Base-by-base conservation (phyloP, 2,797 vertebrate species). In the Dryobates pubescens region DNA sequence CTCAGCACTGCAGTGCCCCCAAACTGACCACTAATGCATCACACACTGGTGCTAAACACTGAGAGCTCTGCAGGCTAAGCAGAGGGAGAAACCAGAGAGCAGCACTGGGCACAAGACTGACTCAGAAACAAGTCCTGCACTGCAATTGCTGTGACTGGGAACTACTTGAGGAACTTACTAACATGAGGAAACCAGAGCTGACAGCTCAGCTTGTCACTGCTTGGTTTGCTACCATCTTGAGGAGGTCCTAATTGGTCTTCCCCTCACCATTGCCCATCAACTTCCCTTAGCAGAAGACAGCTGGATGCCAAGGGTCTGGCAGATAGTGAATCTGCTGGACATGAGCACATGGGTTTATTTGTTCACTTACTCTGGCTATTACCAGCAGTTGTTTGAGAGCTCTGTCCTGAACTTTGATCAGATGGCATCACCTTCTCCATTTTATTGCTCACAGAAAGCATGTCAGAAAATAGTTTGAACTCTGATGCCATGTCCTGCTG, bases 201-300 rank as follows among this genome's bases (percentile, higher is more conserved):
- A 85, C 23, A 80, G 79, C 56, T 62, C n/a, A 73, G 69, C 30
- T 87, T 85, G 41, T 45, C 67, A 76, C 22, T 17, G 26, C 43
- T 91, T 82, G 70, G 54, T 75, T 82, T 77, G 75, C 76, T 62
- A 58, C 56, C 43, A 94, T 43, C 49, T 80, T 67, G 30, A 80
- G 34, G 30, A 85, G 15, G 29, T 38, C 36, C 36, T 65, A 58
- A 64, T 1, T 73, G 29, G 17, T 72, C 13, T 38, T 10, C 4
- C 7, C 26, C 10, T 8, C 18, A 1, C 43, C 18, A 29, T 61
- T 86, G 82, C 74, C 71, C 6, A 5, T 41, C 87, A 47, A 75
- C 88, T 83, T 87, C 92, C 81, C 63, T 92, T 57, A 85, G 27
- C 38, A 83, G 87, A 75, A 70, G 76, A 78, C 54, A 74, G 43